Evolutionary conservation across 2,113 vertebrate species (phyloP).

Genomic region (Pygoscelis adeliae): DNA sequence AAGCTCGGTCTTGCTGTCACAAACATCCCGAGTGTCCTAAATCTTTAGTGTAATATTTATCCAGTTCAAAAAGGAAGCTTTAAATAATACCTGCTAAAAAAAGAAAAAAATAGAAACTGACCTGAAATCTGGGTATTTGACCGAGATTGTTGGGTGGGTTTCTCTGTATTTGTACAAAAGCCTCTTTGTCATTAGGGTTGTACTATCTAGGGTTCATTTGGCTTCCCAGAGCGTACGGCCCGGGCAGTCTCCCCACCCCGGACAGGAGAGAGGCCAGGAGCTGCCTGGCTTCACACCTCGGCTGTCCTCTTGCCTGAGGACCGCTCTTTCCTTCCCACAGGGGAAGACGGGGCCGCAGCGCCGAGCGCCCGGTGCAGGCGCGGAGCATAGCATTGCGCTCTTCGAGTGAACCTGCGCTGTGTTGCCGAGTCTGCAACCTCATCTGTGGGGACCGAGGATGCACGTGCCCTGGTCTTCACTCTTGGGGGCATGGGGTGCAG

Average conservation of each 20-base stretch:
- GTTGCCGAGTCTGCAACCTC: accelerated
- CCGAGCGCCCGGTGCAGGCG: accelerated
- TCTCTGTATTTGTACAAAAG: not conserved
- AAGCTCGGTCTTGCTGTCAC: not conserved
- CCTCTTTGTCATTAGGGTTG: not conserved
- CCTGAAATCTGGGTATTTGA: accelerated
- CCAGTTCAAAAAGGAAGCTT: not conserved
- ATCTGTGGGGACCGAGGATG: accelerated
- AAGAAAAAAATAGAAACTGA: not conserved
- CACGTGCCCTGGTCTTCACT: accelerated
- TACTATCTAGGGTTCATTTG: accelerated
- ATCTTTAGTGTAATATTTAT: no score
- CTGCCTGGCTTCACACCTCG: not conserved
- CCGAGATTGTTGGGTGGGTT: accelerated
- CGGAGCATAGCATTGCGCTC: accelerated
- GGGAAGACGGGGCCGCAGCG: not conserved
- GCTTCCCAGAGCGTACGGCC: accelerated
- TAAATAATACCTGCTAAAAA: not conserved
- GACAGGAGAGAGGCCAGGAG: accelerated
- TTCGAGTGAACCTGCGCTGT: accelerated
- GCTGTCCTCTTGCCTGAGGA: not conserved
- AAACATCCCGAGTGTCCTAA: not conserved
- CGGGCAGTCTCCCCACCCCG: accelerated
- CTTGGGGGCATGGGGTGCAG: accelerated
- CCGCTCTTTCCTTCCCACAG: not conserved